Base-by-base conservation (phyloP, 2,797 vertebrate species). In the Pipistrellus kuhlii region DNA sequence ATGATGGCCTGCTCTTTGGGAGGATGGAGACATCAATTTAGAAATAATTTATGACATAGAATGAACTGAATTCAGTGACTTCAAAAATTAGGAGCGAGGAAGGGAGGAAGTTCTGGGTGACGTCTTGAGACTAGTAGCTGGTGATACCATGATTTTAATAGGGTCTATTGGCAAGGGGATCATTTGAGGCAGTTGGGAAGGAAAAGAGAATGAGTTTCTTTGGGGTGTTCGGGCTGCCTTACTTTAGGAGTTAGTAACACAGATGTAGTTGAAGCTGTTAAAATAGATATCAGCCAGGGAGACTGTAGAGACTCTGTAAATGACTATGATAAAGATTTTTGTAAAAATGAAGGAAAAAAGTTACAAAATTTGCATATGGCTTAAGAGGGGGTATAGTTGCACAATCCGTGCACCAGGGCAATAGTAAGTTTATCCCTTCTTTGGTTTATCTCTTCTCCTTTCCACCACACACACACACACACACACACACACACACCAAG, bases 1-100 rank as follows among this genome's bases (percentile, higher is more conserved):
- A 27, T 62, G 72, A 68, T 6, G 32, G 32, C 21, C 18, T 66
- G 25, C 15, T 10, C 41, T 44, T 38, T 46, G 48, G 48, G 44
- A 68, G 51, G 59, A 51, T 6, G 25, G 18, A 81, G 46, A 69
- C 15, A 5, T 73, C 32, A 72, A 71, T 20, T 44, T 68, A 76
- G 77, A 92, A 71, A 32, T 48, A 75, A 53, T 69, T 85, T 69
- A 73, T 46, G 44, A 72, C 64, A 62, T n/a, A 73, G 84, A 91
- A 66, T 83, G 55, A 83, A 80, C 20, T 62, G 38, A 59, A 84
- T 73, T 76, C 75, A 51, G 23, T 85, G 21, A 81, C 18, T 85
- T 10, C 53, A 55, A 55, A 55, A 80, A 91, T n/a, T n/a, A 66
- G 35, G 21, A 44, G 38, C 38, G 62, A 72, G 11, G 38, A 77